Base-by-base conservation (phyloP, 2,113 vertebrate species). In the Coptodon rendalli region DNA sequence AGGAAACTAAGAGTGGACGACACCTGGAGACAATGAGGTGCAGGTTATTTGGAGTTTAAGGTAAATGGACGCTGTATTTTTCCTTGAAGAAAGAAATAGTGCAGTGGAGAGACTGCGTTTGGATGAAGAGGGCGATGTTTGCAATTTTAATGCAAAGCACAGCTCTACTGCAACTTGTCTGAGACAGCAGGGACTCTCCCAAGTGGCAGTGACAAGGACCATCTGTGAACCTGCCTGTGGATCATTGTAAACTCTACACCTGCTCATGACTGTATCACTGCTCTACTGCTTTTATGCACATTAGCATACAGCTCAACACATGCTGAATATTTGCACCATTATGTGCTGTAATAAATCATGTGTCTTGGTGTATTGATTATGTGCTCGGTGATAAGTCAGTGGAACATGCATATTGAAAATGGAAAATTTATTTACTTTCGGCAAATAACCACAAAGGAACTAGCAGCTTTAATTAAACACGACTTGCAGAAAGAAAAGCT, bases 121-220 rank as follows among this genome's bases (percentile, higher is more conserved):
- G 2, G 59, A 81, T 87, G 83, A 63, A 81, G 73, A 59, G 83
- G 82, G 90, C 63, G 87, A 85, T 93, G 88, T 88, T 87, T 92
- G 91, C 88, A 89, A 94, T 96, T 92, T 94, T 91, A 93, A 97
- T 96, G 94, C 94, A 85, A 85, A 93, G 90, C 87, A 89, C 85
- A 83, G 91, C 89, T 94, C 43, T 88, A 81, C 90, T 82, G 84
- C 94, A 93, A 91, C 91, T 93, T 93, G 95, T 91, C 89, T 90
- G 84, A 94, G 91, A 93, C 91, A 93, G 92, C 91, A 91, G 91
- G 87, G 91, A 92, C 90, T 83, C 83, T 92, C 89, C 93, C 84
- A 82, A 89, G 92, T 92, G 92, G 89, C 84, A 34, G 83, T 93
- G 95, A 92, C 91, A 90, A 90, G 80, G 83, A 91, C 89, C 85